Conservation (phyloP, 2,797 vertebrate species). For the Vipera ursinii region DNA sequence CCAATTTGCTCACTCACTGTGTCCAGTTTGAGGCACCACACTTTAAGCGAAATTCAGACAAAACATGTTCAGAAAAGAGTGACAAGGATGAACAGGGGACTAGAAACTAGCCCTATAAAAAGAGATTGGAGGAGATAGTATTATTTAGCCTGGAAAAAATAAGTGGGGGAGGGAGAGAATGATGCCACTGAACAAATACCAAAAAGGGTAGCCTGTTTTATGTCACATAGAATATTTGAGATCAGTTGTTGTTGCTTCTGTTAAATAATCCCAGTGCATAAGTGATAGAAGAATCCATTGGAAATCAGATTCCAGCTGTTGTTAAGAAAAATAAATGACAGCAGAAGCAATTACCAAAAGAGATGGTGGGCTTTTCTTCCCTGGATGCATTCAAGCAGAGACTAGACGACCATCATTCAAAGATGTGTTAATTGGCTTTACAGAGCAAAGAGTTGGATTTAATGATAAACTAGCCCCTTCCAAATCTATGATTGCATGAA, state of each 20-base stretch:
- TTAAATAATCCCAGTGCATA: neutral
- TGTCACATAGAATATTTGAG: neutral
- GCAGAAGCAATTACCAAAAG: neutral
- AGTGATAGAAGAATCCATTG: neutral
- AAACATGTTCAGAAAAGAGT: neutral
- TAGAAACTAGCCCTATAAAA: neutral
- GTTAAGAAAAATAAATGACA: neutral
- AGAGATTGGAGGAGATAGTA: neutral
- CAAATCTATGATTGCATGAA: neutral
- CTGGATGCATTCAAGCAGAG: neutral
- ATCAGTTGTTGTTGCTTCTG: neutral
- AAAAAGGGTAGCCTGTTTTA: neutral
- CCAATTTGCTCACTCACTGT: neutral
- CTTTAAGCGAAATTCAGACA: neutral
- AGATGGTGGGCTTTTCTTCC: neutral
- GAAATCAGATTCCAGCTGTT: neutral
- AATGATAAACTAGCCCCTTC: neutral
- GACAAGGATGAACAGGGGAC: neutral
- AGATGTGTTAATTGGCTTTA: neutral
- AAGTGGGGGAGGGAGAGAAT: neutral
- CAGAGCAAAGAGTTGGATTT: neutral
- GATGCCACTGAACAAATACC: neutral
- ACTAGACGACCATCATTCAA: neutral
- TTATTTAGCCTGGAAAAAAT: neutral
- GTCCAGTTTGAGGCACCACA: neutral